Conservation (phyloP, 2,113 vertebrate species). For the Dipodomys merriami region DNA sequence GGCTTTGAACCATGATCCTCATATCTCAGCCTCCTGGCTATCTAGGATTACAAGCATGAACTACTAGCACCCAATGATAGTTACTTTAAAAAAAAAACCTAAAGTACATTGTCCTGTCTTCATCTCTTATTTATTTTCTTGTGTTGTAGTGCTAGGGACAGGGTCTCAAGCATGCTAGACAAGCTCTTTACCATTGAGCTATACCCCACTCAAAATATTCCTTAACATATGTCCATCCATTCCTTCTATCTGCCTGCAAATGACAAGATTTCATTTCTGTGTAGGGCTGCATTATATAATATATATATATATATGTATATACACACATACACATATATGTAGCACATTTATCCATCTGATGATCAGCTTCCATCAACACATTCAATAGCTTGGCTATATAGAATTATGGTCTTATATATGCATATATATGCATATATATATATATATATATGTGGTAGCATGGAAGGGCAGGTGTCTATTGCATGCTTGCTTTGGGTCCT, state of each 20-base stretch:
- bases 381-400: too few relatives aligned
- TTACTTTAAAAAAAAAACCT: neutral
- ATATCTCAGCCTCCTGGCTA: too few relatives aligned
- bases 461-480: neutral
- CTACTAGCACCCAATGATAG: too few relatives aligned
- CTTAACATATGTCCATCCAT: neutral
- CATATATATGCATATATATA: neutral
- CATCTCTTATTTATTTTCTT: neutral
- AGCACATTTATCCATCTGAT: neutral
- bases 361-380: too few relatives aligned
- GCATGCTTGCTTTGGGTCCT: neutral
- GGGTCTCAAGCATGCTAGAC: neutral
- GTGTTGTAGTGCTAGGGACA: neutral
- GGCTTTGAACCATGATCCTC: too few relatives aligned
- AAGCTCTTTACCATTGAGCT: neutral
- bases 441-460: neutral
- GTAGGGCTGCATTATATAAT: neutral
- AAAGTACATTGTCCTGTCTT: neutral
- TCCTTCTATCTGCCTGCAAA: neutral
- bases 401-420: too few relatives aligned
- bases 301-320: too few relatives aligned
- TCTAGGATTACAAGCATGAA: too few relatives aligned
- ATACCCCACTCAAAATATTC: neutral
- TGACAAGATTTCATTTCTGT: neutral
- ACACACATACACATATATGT: neutral